Conservation (phyloP, 2,797 vertebrate species). For the Merluccius polli region DNA sequence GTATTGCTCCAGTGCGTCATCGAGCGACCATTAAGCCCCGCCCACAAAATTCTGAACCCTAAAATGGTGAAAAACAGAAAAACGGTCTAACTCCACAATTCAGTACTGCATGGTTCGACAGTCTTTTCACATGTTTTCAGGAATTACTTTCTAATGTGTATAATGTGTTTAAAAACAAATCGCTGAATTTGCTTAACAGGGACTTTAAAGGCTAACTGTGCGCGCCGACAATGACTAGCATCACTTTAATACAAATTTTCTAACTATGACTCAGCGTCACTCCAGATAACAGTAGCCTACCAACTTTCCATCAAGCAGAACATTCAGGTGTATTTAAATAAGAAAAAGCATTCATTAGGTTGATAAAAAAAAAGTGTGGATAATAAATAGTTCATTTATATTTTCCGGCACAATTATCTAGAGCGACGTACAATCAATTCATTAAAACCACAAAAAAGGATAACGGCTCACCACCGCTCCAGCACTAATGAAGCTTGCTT, state of each 20-base stretch:
- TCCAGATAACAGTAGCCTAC: neutral
- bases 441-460: constrained; percentile 33
- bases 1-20: too few species aligned
- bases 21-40: too few species aligned
- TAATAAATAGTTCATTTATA: constrained; percentile 60
- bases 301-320: constrained; percentile 32
- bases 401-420: constrained; percentile 47
- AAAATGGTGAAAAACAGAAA: too few species aligned
- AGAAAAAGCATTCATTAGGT: constrained; percentile 58
- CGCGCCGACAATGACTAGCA: neutral
- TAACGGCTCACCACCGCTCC: constrained; percentile 7
- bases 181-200: too few species aligned
- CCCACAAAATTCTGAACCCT: too few species aligned
- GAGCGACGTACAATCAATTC: constrained; percentile 29
- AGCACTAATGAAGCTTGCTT: constrained; percentile 34
- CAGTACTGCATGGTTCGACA: too few species aligned
- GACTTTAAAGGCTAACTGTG: neutral
- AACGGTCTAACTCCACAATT: too few species aligned
- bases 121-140: too few species aligned
- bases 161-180: too few species aligned
- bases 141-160: too few species aligned
- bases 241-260: neutral
- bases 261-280: neutral
- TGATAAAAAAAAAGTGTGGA: constrained; percentile 56
- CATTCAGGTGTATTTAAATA: constrained; percentile 54